These are phyloP conservation scores for Eristalis pertinax DNA, from an alignment of 2,888 invertebrate genomes.

Conservation along the genomic window DNA sequence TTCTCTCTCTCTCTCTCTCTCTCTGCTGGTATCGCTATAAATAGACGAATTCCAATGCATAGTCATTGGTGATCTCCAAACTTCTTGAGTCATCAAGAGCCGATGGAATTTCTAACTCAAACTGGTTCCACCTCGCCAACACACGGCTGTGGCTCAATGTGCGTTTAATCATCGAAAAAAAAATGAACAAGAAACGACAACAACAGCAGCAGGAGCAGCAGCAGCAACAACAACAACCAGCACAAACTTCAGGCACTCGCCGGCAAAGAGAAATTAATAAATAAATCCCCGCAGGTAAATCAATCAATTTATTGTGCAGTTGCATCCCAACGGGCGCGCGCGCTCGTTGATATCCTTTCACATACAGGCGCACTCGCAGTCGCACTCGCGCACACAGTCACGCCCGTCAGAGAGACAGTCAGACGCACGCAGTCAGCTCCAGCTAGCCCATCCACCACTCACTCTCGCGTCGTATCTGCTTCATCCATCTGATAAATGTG, in stretches of 20 bases:
- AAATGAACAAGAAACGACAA: not conserved
- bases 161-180: constrained; percentile 52
- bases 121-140: constrained; percentile 52
- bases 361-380: not conserved
- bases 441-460: constrained; percentile 57
- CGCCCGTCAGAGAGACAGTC: no score
- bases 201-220: not conserved
- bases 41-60: not conserved
- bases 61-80: constrained; percentile 10
- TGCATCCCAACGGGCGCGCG: constrained; percentile 57
- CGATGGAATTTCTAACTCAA: constrained; percentile 51
- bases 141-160: constrained; percentile 28
- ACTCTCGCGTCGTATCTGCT: constrained; percentile 70
- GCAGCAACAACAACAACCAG: constrained; percentile 17
- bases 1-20: no score
- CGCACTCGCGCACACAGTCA: not conserved
- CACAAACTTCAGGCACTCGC: constrained; percentile 23
- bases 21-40: not conserved
- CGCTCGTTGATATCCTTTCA: constrained; percentile 58
- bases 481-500: constrained; percentile 72
- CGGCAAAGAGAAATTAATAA: constrained; percentile 66
- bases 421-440: constrained; percentile 1
- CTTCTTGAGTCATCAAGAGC: constrained; percentile 50
- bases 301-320: constrained; percentile 70
- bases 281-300: constrained; percentile 72